Evolutionary conservation across 2,797 vertebrate genomes (phyloP).

Genomic region (Xiphorhynchus erythropygius): DNA sequence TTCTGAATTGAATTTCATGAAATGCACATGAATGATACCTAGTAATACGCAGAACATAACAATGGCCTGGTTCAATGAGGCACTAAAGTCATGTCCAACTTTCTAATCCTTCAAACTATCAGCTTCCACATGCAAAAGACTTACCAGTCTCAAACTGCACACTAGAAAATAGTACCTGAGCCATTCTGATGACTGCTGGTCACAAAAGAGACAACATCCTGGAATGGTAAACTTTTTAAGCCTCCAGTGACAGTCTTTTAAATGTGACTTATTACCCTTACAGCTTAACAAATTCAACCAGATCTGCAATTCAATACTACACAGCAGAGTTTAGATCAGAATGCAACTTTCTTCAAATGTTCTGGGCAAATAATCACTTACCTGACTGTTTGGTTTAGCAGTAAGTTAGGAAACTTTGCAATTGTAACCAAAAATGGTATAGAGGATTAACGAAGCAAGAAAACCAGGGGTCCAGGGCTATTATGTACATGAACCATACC

Average conservation of each 20-base stretch:
- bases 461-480: neutral
- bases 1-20: neutral
- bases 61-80: neutral
- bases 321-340: slow-evolving; percentile 7
- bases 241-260: neutral
- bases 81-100: neutral
- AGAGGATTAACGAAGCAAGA: neutral
- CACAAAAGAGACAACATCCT: neutral
- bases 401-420: neutral
- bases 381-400: slow-evolving; percentile 8
- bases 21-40: neutral
- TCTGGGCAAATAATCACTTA: slow-evolving; percentile 14
- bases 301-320: slow-evolving; percentile 33
- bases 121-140: neutral
- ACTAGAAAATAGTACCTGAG: neutral
- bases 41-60: neutral
- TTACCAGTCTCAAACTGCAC: neutral
- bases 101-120: neutral
- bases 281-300: neutral
- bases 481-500: neutral
- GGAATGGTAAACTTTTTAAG: neutral
- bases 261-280: neutral
- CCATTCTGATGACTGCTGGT: neutral
- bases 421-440: neutral
- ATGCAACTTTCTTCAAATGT: slow-evolving; percentile 21